Conservation (phyloP, 2,113 vertebrate species). For the Apeltes quadracus region DNA sequence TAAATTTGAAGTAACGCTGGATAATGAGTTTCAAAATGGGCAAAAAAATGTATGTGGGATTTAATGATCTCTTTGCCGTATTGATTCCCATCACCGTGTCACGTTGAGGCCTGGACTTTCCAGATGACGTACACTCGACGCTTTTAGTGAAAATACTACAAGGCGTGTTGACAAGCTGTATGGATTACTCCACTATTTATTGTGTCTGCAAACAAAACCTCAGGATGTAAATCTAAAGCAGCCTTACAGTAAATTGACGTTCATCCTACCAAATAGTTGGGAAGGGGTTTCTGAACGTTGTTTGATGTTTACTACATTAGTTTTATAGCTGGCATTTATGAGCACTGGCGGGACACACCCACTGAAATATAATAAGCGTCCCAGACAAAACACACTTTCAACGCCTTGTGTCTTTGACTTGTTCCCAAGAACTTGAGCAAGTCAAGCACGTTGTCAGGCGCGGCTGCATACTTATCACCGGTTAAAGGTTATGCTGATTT, state of each 20-base stretch:
- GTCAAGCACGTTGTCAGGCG: neutral
- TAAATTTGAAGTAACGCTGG: neutral
- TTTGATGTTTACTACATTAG: neutral
- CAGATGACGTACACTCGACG: slow-evolving; percentile 13
- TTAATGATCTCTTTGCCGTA: neutral
- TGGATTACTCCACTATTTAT: slow-evolving; percentile 34
- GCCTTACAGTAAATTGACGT: neutral
- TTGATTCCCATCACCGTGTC: neutral
- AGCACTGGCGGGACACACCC: neutral
- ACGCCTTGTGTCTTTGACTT: neutral
- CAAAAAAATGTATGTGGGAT: neutral
- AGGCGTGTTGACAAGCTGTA: slow-evolving; percentile 19
- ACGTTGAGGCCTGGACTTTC: slow-evolving; percentile 25
- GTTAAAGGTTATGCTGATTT: neutral
- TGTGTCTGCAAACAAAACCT: neutral
- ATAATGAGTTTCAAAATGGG: neutral
- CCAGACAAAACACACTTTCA: neutral
- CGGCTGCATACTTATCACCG: neutral
- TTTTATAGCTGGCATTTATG: neutral
- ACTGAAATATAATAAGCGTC: slow-evolving; percentile 6
- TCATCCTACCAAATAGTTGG: neutral
- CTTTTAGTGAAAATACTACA: slow-evolving; percentile 21
- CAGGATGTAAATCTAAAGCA: neutral
- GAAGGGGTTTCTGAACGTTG: neutral
- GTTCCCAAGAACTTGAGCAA: neutral